These are phyloP conservation scores for Danaus chrysippus DNA, from an alignment of 2,888 invertebrate species.

Conservation along the genomic window DNA sequence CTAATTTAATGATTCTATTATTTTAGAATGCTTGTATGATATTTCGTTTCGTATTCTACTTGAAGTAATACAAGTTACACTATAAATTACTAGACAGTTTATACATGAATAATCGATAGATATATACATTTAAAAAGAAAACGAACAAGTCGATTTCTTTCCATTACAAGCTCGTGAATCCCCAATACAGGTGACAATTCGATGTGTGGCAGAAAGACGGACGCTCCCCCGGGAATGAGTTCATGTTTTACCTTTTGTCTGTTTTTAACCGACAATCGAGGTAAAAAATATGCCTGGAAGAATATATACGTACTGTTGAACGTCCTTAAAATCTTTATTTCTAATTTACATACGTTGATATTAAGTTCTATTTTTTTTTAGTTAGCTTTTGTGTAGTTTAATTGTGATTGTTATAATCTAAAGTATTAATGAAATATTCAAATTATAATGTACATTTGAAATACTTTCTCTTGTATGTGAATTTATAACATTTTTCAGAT, in stretches of 20 bases:
- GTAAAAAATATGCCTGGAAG: not conserved
- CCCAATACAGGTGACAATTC: slow-evolving; percentile 59
- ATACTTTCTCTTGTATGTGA: no score
- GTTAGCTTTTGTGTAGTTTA: no score
- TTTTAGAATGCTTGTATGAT: no score
- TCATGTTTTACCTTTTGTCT: slow-evolving; percentile 54
- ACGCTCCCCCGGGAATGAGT: slow-evolving; percentile 53
- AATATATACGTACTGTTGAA: not conserved
- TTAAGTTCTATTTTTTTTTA: not conserved
- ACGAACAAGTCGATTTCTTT: slow-evolving; percentile 17
- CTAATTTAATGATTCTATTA: no score
- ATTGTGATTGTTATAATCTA: not conserved
- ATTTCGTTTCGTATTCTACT: no score
- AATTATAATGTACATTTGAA: no score
- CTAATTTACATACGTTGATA: not conserved
- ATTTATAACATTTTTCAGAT: no score
- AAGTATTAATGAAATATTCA: not conserved
- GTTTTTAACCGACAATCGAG: slow-evolving; percentile 11
- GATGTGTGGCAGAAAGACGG: slow-evolving; percentile 41
- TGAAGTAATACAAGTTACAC: no score
- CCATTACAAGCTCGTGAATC: slow-evolving; percentile 27
- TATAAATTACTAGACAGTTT: no score
- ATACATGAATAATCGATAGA: not conserved
- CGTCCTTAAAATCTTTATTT: not conserved
- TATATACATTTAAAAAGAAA: slow-evolving; percentile 3